These are phyloP conservation scores for Malurus melanocephalus DNA, from an alignment of 2,113 vertebrate genomes.

Conservation along the genomic window DNA sequence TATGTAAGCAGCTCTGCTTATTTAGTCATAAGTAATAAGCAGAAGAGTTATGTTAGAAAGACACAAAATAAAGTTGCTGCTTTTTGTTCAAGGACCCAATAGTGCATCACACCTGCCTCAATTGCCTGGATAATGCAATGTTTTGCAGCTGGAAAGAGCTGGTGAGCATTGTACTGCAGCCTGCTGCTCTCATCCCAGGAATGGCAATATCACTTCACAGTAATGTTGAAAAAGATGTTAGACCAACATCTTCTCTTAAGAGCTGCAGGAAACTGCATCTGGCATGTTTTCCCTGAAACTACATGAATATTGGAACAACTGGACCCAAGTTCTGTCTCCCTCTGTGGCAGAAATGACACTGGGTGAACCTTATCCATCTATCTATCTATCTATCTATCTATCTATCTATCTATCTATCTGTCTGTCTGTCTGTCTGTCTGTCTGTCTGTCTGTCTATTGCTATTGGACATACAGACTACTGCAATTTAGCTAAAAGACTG, in stretches of 20 bases:
- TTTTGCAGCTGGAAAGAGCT: background rate
- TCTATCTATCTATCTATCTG: background rate
- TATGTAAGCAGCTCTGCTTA: background rate
- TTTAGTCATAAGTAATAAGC: background rate
- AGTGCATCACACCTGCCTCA: background rate
- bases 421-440: background rate
- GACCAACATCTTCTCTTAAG: background rate
- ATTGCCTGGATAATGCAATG: fast-evolving
- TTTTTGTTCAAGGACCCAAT: background rate
- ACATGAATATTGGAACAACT: background rate
- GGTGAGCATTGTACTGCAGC: background rate
- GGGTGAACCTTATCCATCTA: background rate
- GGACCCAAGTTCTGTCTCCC: background rate
- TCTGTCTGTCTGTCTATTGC: background rate
- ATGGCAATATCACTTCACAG: background rate
- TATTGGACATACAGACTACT: background rate
- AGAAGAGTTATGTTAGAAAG: background rate
- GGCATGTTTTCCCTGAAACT: background rate
- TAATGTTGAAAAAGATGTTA: background rate
- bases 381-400: background rate
- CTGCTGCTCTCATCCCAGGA: background rate
- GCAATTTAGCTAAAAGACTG: background rate
- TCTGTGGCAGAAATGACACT: background rate
- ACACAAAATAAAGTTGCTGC: background rate
- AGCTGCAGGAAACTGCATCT: background rate